phyloP scores from a whole-genome alignment of 2,113 vertebrate genomes.

The Peromyscus polionotus region DNA sequence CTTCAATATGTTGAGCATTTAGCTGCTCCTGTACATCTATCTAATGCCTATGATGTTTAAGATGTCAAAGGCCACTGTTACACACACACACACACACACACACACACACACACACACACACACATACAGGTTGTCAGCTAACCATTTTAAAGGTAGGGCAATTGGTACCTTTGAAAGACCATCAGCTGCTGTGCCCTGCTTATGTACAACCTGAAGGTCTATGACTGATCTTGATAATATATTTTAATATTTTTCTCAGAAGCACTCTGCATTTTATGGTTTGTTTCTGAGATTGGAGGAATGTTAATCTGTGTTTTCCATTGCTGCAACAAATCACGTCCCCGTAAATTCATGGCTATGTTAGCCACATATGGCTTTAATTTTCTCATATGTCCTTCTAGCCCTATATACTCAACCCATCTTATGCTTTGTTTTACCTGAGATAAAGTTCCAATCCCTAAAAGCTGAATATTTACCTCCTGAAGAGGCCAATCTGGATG shows the following conservation, averaged over 20 bases:
- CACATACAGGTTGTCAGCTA: too few species aligned
- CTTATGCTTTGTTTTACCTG: too few species aligned
- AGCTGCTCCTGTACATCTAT: not conserved
- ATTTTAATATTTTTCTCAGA: not conserved
- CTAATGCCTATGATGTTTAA: not conserved
- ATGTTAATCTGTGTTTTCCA: not conserved
- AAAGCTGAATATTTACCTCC: too few species aligned
- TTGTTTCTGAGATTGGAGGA: not conserved
- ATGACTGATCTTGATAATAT: not conserved
- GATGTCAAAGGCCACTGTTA: not conserved
- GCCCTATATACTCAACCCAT: too few species aligned
- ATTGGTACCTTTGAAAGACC: not conserved
- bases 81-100: too few species aligned
- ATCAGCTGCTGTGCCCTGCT: not conserved
- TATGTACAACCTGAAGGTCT: not conserved
- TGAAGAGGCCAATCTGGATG: too few species aligned
- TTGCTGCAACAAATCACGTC: not conserved
- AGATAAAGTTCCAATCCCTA: too few species aligned
- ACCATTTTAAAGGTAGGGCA: too few species aligned
- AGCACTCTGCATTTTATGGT: not conserved
- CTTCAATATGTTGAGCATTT: not conserved
- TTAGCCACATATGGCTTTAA: too few species aligned
- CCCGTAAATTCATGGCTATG: too few species aligned
- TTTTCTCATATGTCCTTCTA: too few species aligned
- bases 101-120: too few species aligned